Percentiles rank a stretch among this genome's conserved stretches.
Evolutionary conservation across 2,888 invertebrate genomes (phyloP).

Genomic region (Pseudeuparius sepicola): DNA sequence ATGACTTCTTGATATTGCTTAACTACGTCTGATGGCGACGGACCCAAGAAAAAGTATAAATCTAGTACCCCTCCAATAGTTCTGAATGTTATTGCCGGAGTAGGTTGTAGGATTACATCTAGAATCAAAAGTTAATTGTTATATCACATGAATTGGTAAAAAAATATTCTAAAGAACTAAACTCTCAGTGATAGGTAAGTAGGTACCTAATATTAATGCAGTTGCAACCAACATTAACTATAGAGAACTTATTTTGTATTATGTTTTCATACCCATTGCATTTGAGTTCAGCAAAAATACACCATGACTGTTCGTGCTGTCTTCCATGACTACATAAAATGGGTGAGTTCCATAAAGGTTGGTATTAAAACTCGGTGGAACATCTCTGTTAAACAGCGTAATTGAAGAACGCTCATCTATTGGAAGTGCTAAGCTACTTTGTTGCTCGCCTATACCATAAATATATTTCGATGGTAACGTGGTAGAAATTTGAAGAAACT

Average conservation of each 20-base stretch:
- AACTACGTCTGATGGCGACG: conserved; percentile 55
- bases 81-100: conserved; percentile 71
- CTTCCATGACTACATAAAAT: conserved; percentile 63
- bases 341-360: conserved; percentile 75
- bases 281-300: conserved; percentile 71
- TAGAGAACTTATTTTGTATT: no score
- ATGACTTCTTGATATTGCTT: conserved; percentile 57
- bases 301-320: conserved; percentile 57
- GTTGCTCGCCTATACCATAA: conserved; percentile 66
- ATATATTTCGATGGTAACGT: conserved; percentile 48
- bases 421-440: conserved; percentile 48
- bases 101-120: conserved; percentile 72
- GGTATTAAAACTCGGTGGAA: no score
- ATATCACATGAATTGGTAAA: no score
- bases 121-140: no score
- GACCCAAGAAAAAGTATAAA: conserved; percentile 66
- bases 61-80: conserved; percentile 71
- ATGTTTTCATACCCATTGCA: conserved; percentile 73
- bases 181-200: no score
- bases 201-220: no score
- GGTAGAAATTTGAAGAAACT: conserved; percentile 57
- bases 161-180: no score
- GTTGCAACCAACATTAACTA: no score
- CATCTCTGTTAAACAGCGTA: no score
- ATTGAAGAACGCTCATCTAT: no score